Conservation (phyloP, 1,140 invertebrate genomes). For the Mya arenaria region DNA sequence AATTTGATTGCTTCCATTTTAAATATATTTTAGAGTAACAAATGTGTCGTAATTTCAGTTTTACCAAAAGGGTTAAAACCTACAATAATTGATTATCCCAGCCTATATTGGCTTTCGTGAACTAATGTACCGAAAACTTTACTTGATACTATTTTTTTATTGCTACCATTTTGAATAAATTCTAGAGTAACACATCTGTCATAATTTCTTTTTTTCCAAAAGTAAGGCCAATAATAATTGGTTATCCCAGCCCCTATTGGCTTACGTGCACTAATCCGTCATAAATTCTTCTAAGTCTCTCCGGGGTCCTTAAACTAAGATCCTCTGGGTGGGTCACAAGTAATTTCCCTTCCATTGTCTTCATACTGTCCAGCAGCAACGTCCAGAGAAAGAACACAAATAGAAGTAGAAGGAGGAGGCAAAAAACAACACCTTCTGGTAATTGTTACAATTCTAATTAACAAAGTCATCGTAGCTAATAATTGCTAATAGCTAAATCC, state of each 20-base stretch:
- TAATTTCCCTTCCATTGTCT: constrained; percentile 30
- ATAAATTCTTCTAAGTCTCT: constrained; percentile 45
- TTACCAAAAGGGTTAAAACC: too few relatives aligned
- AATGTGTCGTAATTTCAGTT: too few relatives aligned
- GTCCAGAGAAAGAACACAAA: too few relatives aligned
- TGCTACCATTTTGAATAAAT: background rate
- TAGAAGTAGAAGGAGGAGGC: background rate
- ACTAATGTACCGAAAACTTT: background rate
- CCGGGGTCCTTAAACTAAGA: constrained; percentile 34
- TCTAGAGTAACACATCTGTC: background rate
- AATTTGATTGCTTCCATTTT: too few relatives aligned
- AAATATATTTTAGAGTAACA: too few relatives aligned
- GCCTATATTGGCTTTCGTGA: background rate
- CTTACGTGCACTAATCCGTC: constrained; percentile 35
- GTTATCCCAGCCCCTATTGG: background rate
- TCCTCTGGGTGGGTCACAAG: constrained; percentile 40
- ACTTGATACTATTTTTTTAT: background rate
- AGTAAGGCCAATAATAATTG: background rate
- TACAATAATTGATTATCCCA: background rate
- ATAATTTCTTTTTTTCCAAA: background rate
- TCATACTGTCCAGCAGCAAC: too few relatives aligned
- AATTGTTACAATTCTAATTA: constrained; percentile 17
- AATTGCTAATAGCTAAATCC: background rate
- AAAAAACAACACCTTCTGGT: constrained; percentile 43
- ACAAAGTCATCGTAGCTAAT: constrained; percentile 40